A percentile compares a stretch with the other conserved stretches of the same genome.
Conservation (phyloP, 2,888 invertebrate species). For the Pachymerium ferrugineum region DNA sequence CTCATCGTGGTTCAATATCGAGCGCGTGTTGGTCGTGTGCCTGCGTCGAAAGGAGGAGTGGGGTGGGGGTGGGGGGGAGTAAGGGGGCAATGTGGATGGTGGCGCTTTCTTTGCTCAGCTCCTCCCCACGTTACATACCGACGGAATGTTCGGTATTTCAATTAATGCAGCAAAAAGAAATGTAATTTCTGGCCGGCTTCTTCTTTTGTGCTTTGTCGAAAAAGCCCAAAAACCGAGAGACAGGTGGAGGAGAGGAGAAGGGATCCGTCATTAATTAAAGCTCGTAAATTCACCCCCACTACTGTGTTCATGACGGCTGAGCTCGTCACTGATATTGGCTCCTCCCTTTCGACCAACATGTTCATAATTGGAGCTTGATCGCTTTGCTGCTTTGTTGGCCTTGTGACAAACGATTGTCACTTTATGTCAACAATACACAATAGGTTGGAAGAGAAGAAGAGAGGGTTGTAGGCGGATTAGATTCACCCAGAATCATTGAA, state of each 20-base stretch:
- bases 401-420: constrained; percentile 29
- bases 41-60: not conserved
- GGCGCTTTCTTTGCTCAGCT: not conserved
- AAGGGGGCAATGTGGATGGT: too few relatives aligned
- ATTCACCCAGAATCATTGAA: not conserved
- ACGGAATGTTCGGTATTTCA: constrained; percentile 31
- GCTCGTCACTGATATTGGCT: not conserved
- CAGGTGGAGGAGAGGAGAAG: not conserved
- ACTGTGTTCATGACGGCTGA: constrained; percentile 20
- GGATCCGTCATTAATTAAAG: constrained; percentile 30
- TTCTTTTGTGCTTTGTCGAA: constrained; percentile 21
- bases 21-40: not conserved
- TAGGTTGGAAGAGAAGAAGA: not conserved
- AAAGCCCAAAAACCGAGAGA: constrained; percentile 16
- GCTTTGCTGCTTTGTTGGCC: not conserved
- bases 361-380: constrained; percentile 23
- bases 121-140: constrained; percentile 24
- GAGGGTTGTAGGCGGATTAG: not conserved
- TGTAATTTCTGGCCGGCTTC: constrained; percentile 24
- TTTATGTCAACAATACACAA: constrained; percentile 27
- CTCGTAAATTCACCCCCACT: constrained; percentile 29
- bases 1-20: not conserved
- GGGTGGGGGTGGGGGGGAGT: not conserved
- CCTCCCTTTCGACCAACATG: not conserved
- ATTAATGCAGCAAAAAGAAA: constrained; percentile 30